Base-by-base conservation (phyloP, 2,113 vertebrate species). In the Orcinus orca region DNA sequence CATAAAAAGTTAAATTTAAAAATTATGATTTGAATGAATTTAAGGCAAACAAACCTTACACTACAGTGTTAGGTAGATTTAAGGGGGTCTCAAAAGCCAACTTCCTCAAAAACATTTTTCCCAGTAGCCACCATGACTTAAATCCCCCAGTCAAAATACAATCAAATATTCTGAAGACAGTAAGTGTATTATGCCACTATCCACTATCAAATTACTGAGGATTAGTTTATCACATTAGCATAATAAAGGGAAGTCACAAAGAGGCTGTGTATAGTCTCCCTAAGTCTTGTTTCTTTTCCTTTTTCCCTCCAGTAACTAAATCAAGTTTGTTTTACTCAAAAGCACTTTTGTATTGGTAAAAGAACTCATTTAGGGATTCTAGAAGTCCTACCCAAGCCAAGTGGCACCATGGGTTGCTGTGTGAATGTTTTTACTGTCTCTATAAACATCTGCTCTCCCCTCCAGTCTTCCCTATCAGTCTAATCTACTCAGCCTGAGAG, bases 321-420 rank as follows among this genome's bases (percentile, higher is more conserved):
- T 86, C 71, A 81, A 97, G 80, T 96, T 92, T 97, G 67, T 77
- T 96, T 92, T 92, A 93, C 71, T 97, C 90, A 97, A 97, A 97
- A 97, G 94, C 94, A 93, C 71, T 53, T 95, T 71, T 98, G 77
- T 96, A 88, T 91, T 92, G 65, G 62, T 94, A 92, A 96, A 98
- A 97, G 90, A 91, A 92, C 70, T 92, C 93, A 93, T 97, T 97
- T 93, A 95, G 84, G 84, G 92, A 85, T 81, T 77, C 60, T 12
- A 55, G 38, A 88, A 62, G 36, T 63, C 91, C 20, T 17, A 76
- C 17, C 25, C 67, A 93, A 91, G 85, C 89, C 88, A 89, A 90
- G 1, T n/a, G 65, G 67, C 68, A 25, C 47, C 87, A 58, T 29
- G n/a, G 20, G 89, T 7, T 29, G n/a, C 80, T 94, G 29, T 84